Conservation (phyloP, 2,888 invertebrate genomes). For the Smittia aterrima region DNA sequence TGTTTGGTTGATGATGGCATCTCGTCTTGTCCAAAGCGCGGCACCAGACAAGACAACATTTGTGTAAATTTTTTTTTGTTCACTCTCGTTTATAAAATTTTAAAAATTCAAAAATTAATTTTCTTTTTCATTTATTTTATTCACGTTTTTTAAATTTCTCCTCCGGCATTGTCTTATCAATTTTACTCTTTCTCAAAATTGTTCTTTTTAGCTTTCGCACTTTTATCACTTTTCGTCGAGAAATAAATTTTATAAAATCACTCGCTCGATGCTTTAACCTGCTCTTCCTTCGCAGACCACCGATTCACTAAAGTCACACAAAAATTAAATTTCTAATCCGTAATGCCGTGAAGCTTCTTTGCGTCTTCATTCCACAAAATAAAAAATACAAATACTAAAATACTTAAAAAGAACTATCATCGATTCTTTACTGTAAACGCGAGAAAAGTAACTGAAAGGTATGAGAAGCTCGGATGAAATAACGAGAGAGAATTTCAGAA, state of each 20-base stretch:
- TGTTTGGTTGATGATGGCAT: constrained; percentile 55
- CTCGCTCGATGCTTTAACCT: background rate
- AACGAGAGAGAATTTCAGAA: constrained; percentile 20
- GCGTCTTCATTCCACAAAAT: constrained; percentile 41
- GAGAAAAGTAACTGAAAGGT: constrained; percentile 42
- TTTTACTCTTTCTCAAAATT: background rate
- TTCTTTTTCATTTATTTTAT: background rate
- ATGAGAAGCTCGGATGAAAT: constrained; percentile 38
- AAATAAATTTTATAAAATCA: background rate
- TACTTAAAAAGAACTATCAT: constrained; percentile 41
- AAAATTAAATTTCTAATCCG: constrained; percentile 30
- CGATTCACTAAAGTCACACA: background rate
- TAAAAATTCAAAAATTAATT: constrained; percentile 12
- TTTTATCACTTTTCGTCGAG: background rate
- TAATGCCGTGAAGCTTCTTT: constrained; percentile 33
- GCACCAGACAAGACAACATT: constrained; percentile 56
- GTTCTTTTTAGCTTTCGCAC: background rate
- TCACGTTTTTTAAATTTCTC: background rate
- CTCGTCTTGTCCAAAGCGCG: constrained; percentile 56
- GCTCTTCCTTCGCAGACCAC: constrained; percentile 9
- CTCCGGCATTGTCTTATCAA: background rate
- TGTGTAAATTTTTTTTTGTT: constrained; percentile 48
- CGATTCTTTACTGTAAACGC: constrained; percentile 40
- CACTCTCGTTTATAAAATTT: constrained; percentile 1
- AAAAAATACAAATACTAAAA: constrained; percentile 42